These are phyloP conservation scores for Sinocyclocheilus rhinocerous DNA, from an alignment of 2,113 vertebrate species.

Conservation along the genomic window DNA sequence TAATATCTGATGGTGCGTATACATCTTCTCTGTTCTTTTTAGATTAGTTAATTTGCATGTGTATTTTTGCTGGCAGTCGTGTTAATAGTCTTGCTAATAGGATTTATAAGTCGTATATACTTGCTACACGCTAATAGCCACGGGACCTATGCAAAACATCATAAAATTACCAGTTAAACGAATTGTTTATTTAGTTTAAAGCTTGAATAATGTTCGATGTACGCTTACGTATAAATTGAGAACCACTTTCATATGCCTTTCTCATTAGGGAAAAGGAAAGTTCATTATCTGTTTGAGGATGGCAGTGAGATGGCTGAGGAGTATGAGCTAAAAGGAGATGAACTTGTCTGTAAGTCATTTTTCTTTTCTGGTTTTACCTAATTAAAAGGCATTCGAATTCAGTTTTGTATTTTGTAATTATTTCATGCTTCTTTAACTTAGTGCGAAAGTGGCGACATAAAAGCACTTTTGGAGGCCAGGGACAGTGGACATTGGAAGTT, in stretches of 20 bases:
- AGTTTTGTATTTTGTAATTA: neutral
- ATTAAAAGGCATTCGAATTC: neutral
- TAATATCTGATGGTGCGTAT: conserved; percentile 84
- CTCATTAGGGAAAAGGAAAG: conserved; percentile 84
- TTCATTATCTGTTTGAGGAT: conserved; percentile 90
- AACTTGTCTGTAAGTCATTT: conserved; percentile 80
- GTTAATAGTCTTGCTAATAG: neutral
- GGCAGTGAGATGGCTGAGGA: conserved; percentile 95
- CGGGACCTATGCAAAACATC: neutral
- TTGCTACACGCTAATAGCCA: neutral
- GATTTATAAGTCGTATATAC: neutral
- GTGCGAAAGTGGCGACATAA: conserved; percentile 88
- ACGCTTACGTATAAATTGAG: neutral
- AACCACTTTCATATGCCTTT: neutral
- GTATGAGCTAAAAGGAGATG: conserved; percentile 85
- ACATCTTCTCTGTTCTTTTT: neutral
- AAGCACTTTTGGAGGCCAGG: conserved; percentile 80
- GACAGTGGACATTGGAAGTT: conserved; percentile 87
- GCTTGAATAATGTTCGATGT: neutral
- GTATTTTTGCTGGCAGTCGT: neutral
- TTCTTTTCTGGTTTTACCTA: neutral
- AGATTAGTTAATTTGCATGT: neutral
- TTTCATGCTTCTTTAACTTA: conserved; percentile 61
- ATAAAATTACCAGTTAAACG: neutral
- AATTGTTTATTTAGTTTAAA: neutral